Conservation (phyloP, 1,140 invertebrate genomes). For the Formica exsecta region DNA sequence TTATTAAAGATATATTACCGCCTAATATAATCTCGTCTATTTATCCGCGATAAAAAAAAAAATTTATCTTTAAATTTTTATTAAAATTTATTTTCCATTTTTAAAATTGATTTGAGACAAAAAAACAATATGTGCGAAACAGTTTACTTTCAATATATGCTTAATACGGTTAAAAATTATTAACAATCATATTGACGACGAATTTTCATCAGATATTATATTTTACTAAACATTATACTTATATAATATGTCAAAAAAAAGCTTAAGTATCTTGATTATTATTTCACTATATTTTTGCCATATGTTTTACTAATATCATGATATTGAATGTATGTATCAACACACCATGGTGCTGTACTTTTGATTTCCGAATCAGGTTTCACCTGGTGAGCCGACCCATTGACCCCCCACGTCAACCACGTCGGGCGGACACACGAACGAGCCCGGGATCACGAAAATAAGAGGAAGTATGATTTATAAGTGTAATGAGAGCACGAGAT, state of each 20-base stretch:
- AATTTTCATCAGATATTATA: background rate
- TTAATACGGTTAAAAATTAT: background rate
- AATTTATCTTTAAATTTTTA: background rate
- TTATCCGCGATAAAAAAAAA: background rate
- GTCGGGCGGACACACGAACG: conserved; percentile 32
- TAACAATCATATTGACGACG: background rate
- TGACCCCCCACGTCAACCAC: conserved; percentile 79
- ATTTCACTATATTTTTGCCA: background rate
- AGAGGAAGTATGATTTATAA: conserved; percentile 82
- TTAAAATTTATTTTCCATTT: background rate
- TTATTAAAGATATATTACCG: conserved; percentile 6
- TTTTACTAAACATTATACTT: background rate
- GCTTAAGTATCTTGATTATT: background rate
- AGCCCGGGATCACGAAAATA: conserved; percentile 76
- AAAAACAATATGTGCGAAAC: background rate
- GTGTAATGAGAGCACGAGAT: conserved; percentile 81
- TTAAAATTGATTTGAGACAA: background rate
- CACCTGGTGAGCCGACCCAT: conserved; percentile 71
- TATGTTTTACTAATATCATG: background rate
- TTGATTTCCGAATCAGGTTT: conserved; percentile 64
- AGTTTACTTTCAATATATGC: background rate
- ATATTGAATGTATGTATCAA: conserved; percentile 34
- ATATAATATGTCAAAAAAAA: background rate
- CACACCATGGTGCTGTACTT: conserved; percentile 25
- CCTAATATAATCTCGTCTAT: background rate